Conservation (phyloP, 2,113 vertebrate species). For the Caretta caretta region DNA sequence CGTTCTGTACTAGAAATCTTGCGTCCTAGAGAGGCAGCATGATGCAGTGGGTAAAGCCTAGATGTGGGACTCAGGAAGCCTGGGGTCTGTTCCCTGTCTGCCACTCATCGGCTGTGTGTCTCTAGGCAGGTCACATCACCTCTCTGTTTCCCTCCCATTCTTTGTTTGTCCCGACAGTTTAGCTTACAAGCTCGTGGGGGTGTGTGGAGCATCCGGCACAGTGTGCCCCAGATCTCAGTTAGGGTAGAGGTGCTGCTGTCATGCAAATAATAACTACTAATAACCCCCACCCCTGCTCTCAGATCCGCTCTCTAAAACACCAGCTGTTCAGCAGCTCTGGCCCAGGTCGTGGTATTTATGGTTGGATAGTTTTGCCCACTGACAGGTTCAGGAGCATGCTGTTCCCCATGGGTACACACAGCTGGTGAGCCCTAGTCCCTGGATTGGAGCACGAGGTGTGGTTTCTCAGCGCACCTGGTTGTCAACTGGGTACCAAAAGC, state of each 20-base stretch:
- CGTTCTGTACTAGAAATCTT: not conserved
- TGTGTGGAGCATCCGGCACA: not conserved
- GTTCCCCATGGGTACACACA: constrained; percentile 8
- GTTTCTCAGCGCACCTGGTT: constrained; percentile 35
- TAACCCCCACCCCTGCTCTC: not conserved
- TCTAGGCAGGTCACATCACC: not conserved
- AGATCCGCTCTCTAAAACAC: not conserved
- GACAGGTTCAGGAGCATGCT: not conserved
- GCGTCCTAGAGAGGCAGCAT: not conserved
- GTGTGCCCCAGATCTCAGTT: not conserved
- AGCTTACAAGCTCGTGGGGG: not conserved
- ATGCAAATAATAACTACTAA: not conserved
- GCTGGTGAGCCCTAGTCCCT: constrained; percentile 18
- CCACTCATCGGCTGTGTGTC: fast-evolving
- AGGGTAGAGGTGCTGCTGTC: constrained; percentile 7
- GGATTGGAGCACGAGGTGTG: not conserved
- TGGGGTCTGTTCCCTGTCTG: not conserved
- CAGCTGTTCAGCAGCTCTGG: not conserved
- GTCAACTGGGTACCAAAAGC: not conserved
- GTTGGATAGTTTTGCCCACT: not conserved
- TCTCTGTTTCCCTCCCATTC: not conserved
- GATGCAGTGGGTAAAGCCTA: not conserved
- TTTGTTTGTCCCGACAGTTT: not conserved
- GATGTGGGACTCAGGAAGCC: fast-evolving
- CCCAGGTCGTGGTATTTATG: not conserved